Conservation (phyloP, 2,888 invertebrate species). For the Dryadula phaetusa region DNA sequence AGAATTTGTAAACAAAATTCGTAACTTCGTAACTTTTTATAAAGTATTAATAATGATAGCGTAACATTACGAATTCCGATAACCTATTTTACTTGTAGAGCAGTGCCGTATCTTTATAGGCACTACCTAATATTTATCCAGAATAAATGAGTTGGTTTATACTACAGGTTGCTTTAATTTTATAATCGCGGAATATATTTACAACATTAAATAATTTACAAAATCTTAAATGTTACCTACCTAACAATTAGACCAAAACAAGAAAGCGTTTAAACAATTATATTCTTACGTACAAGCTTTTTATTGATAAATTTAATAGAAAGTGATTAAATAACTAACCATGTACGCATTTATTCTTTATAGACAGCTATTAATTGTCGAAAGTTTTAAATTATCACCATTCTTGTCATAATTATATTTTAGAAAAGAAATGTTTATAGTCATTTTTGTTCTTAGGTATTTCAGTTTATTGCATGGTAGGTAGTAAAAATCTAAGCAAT, state of each 20-base stretch:
- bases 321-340: not conserved
- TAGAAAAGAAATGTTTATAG: not conserved
- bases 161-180: not conserved
- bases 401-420: not conserved
- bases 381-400: not conserved
- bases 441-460: not conserved
- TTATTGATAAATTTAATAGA: slow-evolving; percentile 8
- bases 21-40: no score
- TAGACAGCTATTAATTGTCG: not conserved
- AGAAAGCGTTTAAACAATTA: slow-evolving; percentile 34
- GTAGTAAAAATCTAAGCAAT: no score
- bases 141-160: not conserved
- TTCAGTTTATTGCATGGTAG: not conserved
- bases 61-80: not conserved
- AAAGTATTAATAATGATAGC: not conserved
- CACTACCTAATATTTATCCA: not conserved
- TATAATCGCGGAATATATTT: slow-evolving; percentile 2
- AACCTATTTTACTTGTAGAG: not conserved
- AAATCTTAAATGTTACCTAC: slow-evolving; percentile 10
- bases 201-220: not conserved
- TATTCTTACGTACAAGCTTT: not conserved
- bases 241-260: slow-evolving; percentile 39
- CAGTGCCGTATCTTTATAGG: not conserved
- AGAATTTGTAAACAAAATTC: no score
- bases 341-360: not conserved